Evolutionary conservation across 1,140 invertebrate species (phyloP).

Genomic region (Coboldia fuscipes): DNA sequence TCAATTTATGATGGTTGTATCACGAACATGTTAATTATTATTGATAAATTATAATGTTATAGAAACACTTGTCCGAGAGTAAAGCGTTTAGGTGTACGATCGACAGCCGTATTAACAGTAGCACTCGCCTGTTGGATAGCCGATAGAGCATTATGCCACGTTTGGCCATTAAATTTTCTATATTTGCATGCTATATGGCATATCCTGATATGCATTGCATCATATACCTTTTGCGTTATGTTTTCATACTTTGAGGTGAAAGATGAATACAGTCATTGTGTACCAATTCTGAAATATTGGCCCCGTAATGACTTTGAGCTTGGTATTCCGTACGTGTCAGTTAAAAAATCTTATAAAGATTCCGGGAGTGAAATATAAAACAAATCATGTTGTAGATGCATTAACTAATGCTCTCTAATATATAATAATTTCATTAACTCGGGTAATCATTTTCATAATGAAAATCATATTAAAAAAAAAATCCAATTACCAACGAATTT

Average conservation of each 20-base stretch:
- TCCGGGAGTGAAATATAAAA: too few species aligned
- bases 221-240: slow-evolving; percentile 48
- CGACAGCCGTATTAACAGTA: slow-evolving; percentile 37
- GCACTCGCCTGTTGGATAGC: slow-evolving; percentile 56
- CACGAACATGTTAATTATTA: slow-evolving; percentile 1
- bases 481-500: too few species aligned
- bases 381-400: too few species aligned
- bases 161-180: slow-evolving; percentile 53
- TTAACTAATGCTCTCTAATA: too few species aligned
- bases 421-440: too few species aligned
- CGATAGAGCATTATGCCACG: slow-evolving; percentile 54
- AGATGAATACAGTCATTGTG: slow-evolving; percentile 43
- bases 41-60: slow-evolving; percentile 12
- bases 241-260: slow-evolving; percentile 58
- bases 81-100: slow-evolving; percentile 39
- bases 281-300: slow-evolving; percentile 48
- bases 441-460: too few species aligned
- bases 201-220: slow-evolving; percentile 54
- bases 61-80: slow-evolving; percentile 41
- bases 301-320: slow-evolving; percentile 49
- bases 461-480: too few species aligned
- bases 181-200: slow-evolving; percentile 67
- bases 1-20: slow-evolving; percentile 3
- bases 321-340: slow-evolving; percentile 47
- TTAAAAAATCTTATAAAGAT: slow-evolving; percentile 16